Evolutionary conservation across 2,113 vertebrate genomes (phyloP).

Genomic region (Artemisiospiza belli): DNA sequence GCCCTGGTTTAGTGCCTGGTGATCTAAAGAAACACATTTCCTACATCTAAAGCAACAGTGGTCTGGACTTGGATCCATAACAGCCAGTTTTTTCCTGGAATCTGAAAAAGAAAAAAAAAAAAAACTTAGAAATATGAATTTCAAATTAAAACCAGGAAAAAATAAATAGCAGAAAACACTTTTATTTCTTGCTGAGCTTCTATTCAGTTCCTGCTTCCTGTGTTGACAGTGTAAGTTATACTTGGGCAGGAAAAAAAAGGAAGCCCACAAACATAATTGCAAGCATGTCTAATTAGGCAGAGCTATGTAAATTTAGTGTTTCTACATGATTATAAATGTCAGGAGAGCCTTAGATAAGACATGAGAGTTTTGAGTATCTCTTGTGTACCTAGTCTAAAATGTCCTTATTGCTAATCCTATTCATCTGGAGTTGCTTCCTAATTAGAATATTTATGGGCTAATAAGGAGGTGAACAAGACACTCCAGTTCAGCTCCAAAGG

Average conservation of each 20-base stretch:
- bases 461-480: conserved; percentile 81
- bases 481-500: conserved; percentile 73
- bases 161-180: conserved; percentile 11
- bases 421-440: conserved; percentile 77
- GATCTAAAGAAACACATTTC: neutral
- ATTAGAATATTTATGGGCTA: conserved; percentile 89
- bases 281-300: conserved; percentile 76
- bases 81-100: neutral
- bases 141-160: neutral
- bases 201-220: conserved; percentile 32
- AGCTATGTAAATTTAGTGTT: conserved; percentile 71
- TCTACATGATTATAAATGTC: conserved; percentile 75
- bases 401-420: conserved; percentile 73
- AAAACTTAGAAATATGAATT: neutral
- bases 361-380: conserved; percentile 65
- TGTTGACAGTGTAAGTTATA: conserved; percentile 42
- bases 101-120: neutral
- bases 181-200: neutral
- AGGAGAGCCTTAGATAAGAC: conserved; percentile 69
- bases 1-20: neutral
- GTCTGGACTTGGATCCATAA: neutral
- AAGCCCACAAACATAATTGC: conserved; percentile 63
- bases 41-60: neutral
- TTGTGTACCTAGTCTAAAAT: conserved; percentile 45
- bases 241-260: conserved; percentile 50